Evolutionary conservation across 2,888 invertebrate species (phyloP), one percentile per base, ranked within the genome.

Genomic region (Rhyacophila evoluta): DNA sequence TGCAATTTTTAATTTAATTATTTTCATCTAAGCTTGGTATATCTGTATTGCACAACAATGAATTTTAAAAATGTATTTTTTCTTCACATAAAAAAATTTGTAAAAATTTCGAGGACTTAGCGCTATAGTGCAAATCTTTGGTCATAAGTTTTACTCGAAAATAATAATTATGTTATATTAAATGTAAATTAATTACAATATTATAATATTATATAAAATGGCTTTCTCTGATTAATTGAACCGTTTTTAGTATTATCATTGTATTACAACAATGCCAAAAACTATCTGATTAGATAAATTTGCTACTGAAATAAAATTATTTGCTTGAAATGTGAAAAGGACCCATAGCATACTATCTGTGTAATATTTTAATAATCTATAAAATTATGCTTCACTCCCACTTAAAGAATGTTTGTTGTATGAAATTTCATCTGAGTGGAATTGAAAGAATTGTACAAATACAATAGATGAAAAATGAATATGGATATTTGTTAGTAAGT

Each of bases 1-100:
- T 8, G 25, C 55, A 55, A 55, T 55, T 19, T 19, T 19, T 55
- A 55, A 55, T 12, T 25, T 33, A 55, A 19, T 8, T 2, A 55
- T 55, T 55, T 55, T 55, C 15, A 55, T 55, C 55, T 55, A 55
- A 55, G 55, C 55, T 55, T 55, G 55, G 55, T 55, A 25, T 55
- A 6, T 33, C 29, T 33, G 55, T 55, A 55, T 55, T 55, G 55
- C 55, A 55, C 55, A 55, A 55, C 29, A 33, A 33, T 33, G 6
- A 33, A 33, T 33, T 33, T 4, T 55, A 19, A 25, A 55, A 55
- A 8, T n/a, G 19, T 25, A 25, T 55, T 55, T 55, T 33, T 15
- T 41, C 15, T 4, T 41, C 15, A 41, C 41, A 41, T 41, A 15
- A 41, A 41, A 41, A 41, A 19, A 19, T 55, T 55, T 19, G 19